These are phyloP conservation scores for Drosophila acutilabella DNA, from an alignment of 2,888 invertebrate species.

Conservation along the genomic window DNA sequence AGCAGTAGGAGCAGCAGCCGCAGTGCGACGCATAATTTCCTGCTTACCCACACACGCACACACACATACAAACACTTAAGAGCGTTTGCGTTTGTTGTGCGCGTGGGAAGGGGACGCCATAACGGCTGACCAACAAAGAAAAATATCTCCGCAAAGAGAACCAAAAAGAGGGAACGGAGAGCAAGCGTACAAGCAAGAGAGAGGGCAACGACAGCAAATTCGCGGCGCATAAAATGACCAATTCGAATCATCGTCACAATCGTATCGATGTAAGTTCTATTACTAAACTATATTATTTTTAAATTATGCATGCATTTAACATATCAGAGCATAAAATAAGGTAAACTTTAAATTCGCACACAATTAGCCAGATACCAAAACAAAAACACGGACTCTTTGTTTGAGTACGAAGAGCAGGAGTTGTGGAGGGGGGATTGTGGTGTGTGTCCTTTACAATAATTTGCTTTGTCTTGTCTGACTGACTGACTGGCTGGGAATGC, in stretches of 20 bases:
- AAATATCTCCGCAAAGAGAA: constrained; percentile 44
- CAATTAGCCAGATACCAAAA: constrained; percentile 9
- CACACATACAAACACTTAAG: constrained; percentile 28
- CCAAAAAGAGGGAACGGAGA: constrained; percentile 15
- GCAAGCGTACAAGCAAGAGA: constrained; percentile 19
- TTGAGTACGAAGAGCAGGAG: constrained; percentile 4
- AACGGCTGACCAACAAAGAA: constrained; percentile 70
- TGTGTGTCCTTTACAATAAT: constrained; percentile 12
- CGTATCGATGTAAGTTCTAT: constrained; percentile 73
- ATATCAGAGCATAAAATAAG: constrained; percentile 3
- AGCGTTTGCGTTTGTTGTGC: constrained; percentile 45
- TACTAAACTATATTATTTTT: constrained; percentile 4
- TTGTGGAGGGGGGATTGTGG: not conserved
- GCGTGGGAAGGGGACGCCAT: constrained; percentile 63
- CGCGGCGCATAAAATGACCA: constrained; percentile 74
- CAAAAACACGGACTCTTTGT: constrained; percentile 23
- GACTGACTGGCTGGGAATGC: constrained; percentile 46
- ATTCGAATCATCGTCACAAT: constrained; percentile 71
- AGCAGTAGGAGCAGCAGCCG: constrained; percentile 46
- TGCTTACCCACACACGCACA: constrained; percentile 60
- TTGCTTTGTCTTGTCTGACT: constrained; percentile 33
- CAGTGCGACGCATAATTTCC: constrained; percentile 76
- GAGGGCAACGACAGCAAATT: constrained; percentile 62
- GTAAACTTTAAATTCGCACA: constrained; percentile 13
- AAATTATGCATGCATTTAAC: constrained; percentile 15